Conservation (phyloP, 2,797 vertebrate genomes). For the Protosalanx chinensis region DNA sequence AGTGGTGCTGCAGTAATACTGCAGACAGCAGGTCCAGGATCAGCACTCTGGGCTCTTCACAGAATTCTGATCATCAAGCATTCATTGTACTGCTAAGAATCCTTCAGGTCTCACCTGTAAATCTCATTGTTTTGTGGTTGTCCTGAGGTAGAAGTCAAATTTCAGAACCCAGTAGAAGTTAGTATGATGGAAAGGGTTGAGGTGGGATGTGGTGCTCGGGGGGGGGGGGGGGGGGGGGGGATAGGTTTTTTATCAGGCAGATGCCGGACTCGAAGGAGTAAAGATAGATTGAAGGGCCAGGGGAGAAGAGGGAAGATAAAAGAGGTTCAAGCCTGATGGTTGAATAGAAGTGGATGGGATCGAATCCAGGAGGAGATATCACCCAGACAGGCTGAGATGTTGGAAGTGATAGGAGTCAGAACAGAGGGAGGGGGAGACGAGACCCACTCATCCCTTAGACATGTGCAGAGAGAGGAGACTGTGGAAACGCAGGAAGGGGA, state of each 20-base stretch:
- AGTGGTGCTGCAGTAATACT: too few relatives aligned
- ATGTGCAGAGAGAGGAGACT: constrained; percentile 30
- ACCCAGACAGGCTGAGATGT: constrained; percentile 52
- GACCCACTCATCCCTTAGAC: constrained; percentile 34
- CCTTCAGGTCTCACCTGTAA: constrained; percentile 17
- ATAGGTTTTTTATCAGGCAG: constrained; percentile 32
- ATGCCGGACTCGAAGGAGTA: constrained; percentile 40
- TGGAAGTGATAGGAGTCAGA: constrained; percentile 41
- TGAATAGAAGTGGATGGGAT: constrained; percentile 50
- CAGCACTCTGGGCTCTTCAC: neutral
- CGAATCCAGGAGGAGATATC: constrained; percentile 55
- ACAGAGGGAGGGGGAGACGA: constrained; percentile 40
- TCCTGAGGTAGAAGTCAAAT: constrained; percentile 44
- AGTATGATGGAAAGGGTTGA: neutral
- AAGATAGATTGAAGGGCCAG: constrained; percentile 23
- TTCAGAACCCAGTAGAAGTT: constrained; percentile 34
- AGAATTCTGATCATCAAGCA: constrained; percentile 6
- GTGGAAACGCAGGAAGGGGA: neutral
- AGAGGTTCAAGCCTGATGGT: constrained; percentile 44
- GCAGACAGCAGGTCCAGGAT: too few relatives aligned
- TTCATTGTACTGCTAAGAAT: neutral
- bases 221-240: constrained; percentile 23
- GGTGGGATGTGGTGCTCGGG: neutral
- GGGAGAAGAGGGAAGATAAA: constrained; percentile 50
- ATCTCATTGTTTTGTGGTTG: constrained; percentile 34